Percentiles rank a stretch among this genome's conserved stretches.
phyloP scores from a whole-genome alignment of 1,140 invertebrate genomes.

The Zaprionus lachaisei region DNA sequence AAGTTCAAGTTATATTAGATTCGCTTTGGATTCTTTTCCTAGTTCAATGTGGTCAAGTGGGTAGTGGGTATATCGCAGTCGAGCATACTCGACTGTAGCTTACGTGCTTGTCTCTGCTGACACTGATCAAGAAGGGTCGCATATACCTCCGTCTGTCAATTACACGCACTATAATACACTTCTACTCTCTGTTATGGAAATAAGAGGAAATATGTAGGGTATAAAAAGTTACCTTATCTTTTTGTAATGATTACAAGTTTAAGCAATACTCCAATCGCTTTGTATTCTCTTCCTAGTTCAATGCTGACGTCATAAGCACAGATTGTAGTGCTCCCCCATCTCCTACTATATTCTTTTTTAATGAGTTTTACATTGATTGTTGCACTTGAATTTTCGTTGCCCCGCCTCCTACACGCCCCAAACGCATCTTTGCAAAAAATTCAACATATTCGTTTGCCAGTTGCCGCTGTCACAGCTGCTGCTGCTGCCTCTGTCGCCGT shows the following conservation, averaged over 20 bases:
- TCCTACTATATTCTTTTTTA: conserved; percentile 11
- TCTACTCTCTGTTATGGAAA: too few relatives aligned
- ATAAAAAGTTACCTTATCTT: too few relatives aligned
- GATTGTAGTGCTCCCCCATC: not conserved
- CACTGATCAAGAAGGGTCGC: too few relatives aligned
- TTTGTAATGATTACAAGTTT: too few relatives aligned
- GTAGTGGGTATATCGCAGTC: too few relatives aligned
- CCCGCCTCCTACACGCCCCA: not conserved
- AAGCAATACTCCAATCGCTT: not conserved
- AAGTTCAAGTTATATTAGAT: not conserved
- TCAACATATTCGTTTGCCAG: conserved; percentile 53
- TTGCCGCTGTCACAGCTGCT: conserved; percentile 37
- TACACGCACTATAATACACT: too few relatives aligned
- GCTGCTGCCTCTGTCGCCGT: conserved; percentile 21
- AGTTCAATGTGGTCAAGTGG: not conserved
- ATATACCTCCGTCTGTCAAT: too few relatives aligned
- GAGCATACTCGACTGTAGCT: too few relatives aligned
- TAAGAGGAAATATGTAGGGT: too few relatives aligned
- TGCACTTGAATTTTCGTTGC: conserved; percentile 41
- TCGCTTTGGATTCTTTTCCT: not conserved
- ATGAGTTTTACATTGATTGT: conserved; percentile 40
- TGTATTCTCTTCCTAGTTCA: not conserved
- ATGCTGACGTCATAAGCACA: conserved; percentile 15
- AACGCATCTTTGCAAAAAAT: conserved; percentile 45
- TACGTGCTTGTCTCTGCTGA: too few relatives aligned